phyloP scores from a whole-genome alignment of 2,888 invertebrate species.

The Erebia ligea region DNA sequence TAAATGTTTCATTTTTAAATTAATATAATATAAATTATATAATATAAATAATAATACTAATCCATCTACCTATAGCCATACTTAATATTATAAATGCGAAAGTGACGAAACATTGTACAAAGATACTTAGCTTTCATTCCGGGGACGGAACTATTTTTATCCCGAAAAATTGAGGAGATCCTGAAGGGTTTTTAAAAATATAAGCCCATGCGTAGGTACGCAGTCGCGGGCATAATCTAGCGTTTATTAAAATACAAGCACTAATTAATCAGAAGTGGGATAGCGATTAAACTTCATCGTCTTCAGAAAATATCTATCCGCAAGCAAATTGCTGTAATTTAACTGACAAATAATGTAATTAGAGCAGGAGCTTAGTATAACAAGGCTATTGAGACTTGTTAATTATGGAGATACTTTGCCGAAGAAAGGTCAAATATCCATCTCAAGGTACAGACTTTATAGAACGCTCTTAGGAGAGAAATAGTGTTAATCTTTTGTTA shows the following conservation, averaged over 20 bases:
- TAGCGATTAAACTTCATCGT: constrained; percentile 23
- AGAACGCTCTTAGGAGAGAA: background rate
- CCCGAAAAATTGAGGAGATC: too few species aligned
- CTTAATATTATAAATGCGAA: background rate
- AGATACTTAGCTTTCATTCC: too few species aligned
- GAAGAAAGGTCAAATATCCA: background rate
- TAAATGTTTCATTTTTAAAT: background rate
- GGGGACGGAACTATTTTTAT: too few species aligned
- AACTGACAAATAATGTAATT: constrained; percentile 33
- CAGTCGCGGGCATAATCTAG: background rate
- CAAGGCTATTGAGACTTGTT: constrained; percentile 16
- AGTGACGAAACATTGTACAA: background rate
- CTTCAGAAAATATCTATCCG: constrained; percentile 6
- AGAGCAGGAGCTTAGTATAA: constrained; percentile 27
- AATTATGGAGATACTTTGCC: constrained; percentile 3
- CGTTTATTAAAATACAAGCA: background rate
- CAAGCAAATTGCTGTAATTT: constrained; percentile 29
- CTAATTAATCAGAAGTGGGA: constrained; percentile 21
- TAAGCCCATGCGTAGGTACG: too few species aligned
- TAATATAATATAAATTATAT: too few species aligned
- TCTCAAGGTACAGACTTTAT: background rate
- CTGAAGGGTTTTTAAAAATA: too few species aligned
- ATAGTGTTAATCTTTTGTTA: too few species aligned
- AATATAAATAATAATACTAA: too few species aligned
- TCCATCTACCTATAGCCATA: too few species aligned